Conservation (phyloP, 2,888 invertebrate genomes). For the Chrysomela aeneicollis region DNA sequence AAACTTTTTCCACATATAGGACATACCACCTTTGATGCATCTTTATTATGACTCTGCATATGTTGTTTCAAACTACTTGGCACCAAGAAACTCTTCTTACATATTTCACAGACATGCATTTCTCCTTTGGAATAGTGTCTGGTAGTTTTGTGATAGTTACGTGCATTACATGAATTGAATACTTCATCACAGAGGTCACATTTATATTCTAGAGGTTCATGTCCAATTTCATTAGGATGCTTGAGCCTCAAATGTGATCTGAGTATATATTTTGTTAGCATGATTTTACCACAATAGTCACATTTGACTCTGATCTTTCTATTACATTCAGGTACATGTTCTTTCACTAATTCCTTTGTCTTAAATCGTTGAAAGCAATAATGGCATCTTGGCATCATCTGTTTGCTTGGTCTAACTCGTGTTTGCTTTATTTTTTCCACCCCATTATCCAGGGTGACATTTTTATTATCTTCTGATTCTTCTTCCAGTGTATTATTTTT, state of each 20-base stretch:
- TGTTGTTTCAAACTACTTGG: constrained; percentile 27
- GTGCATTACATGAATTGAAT: constrained; percentile 20
- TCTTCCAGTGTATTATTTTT: not conserved
- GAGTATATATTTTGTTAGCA: constrained; percentile 7
- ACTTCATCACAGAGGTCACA: constrained; percentile 30
- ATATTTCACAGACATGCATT: constrained; percentile 22
- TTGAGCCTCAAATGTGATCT: constrained; percentile 16
- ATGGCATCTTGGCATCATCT: constrained; percentile 5
- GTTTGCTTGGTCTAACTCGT: not conserved
- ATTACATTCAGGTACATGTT: constrained; percentile 8
- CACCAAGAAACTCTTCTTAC: constrained; percentile 24
- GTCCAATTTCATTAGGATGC: not conserved
- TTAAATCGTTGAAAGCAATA: constrained; percentile 17
- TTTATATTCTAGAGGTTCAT: constrained; percentile 11
- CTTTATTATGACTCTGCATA: constrained; percentile 21
- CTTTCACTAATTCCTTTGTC: constrained; percentile 1
- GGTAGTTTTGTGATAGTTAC: constrained; percentile 25
- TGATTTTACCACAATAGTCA: constrained; percentile 16
- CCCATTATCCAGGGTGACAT: not conserved
- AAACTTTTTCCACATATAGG: constrained; percentile 34
- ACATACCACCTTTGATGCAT: constrained; percentile 29
- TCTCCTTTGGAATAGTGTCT: constrained; percentile 20
- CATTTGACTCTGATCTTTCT: constrained; percentile 9
- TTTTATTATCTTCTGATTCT: not conserved
- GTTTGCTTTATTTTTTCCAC: constrained; percentile 15